Evolutionary conservation across 1,140 invertebrate species (phyloP), one percentile per base, ranked within the genome.

Genomic region (Macrobrachium nipponense): DNA sequence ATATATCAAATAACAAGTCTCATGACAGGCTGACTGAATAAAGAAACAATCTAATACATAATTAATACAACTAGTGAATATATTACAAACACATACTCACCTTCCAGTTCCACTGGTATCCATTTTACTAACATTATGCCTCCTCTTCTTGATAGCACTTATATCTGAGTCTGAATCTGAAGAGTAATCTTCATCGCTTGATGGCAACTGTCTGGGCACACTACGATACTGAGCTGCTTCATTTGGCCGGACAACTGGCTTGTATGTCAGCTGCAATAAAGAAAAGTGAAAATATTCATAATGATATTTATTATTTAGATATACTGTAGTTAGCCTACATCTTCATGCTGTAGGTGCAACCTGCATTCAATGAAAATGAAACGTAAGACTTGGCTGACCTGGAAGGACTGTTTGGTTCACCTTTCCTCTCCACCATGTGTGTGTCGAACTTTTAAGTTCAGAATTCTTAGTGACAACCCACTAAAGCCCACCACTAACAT

Each of bases 121-220:
- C 82, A 85, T 85, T 59, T 79, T 79, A 43, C 62, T 72, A 17
- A 79, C 27, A 68, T 79, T 85, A 20, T 75, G 76, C 5, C 75
- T 44, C 27, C 61, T 70, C 8, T 76, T 62, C 27, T 85, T 85
- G 60, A 76, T 17, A n/a, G 58, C 51, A 18, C 43, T 62, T 4
- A 64, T 44, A 14, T 85, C 82, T 0, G 82, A 85, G 66, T 85
- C 82, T 5, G 82, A 85, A 51, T 79, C 82, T 20, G 82, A 79
- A 0, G 82, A 79, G 27, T 60, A 79, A 7, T 85, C 82, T 44
- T 79, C 76, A 79, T 85, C 82, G 15, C 82, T 85, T 10, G 82
- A 85, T 6, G 75, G 82, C 51, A 85, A 14, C 11, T 85, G 64
- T 6, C 66, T 61, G 6, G 51, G 14, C 5, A 43, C 75, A 72